Conservation (phyloP, 2,888 invertebrate species). For the Calameuta filiformis region DNA sequence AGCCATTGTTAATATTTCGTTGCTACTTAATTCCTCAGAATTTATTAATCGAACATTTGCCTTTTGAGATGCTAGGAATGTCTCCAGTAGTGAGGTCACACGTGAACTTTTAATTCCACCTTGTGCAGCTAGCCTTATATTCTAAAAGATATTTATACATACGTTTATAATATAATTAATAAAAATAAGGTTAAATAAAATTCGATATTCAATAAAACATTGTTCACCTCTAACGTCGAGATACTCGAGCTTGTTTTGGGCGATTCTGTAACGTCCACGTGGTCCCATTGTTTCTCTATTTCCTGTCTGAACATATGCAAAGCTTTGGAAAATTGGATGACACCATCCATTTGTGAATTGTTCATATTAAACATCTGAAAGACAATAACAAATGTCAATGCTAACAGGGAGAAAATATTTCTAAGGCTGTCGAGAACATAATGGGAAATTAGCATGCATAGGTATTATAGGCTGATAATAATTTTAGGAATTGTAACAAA, state of each 20-base stretch:
- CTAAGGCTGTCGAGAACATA: slow-evolving; percentile 1
- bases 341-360: slow-evolving; percentile 73
- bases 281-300: slow-evolving; percentile 67
- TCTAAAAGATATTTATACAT: slow-evolving; percentile 69
- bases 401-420: neutral
- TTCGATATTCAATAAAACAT: neutral
- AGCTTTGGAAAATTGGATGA: slow-evolving; percentile 78
- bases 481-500: slow-evolving; percentile 22
- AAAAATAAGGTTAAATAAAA: slow-evolving; percentile 26
- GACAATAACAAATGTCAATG: slow-evolving; percentile 22
- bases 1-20: slow-evolving; percentile 51
- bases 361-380: slow-evolving; percentile 78
- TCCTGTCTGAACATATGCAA: slow-evolving; percentile 69
- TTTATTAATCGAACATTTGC: slow-evolving; percentile 38
- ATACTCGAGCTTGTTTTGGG: slow-evolving; percentile 55
- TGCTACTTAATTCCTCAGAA: slow-evolving; percentile 29
- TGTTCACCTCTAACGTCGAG: slow-evolving; percentile 45
- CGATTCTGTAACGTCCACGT: slow-evolving; percentile 56
- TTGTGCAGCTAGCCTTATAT: slow-evolving; percentile 52
- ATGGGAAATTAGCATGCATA: neutral
- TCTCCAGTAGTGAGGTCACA: slow-evolving; percentile 54
- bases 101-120: slow-evolving; percentile 56
- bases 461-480: slow-evolving; percentile 17
- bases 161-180: slow-evolving; percentile 68
- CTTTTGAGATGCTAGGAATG: slow-evolving; percentile 58